Percentiles rank a stretch among this genome's conserved stretches.
These are phyloP conservation scores for Samia ricini DNA, from an alignment of 1,140 invertebrate species.

Conservation along the genomic window DNA sequence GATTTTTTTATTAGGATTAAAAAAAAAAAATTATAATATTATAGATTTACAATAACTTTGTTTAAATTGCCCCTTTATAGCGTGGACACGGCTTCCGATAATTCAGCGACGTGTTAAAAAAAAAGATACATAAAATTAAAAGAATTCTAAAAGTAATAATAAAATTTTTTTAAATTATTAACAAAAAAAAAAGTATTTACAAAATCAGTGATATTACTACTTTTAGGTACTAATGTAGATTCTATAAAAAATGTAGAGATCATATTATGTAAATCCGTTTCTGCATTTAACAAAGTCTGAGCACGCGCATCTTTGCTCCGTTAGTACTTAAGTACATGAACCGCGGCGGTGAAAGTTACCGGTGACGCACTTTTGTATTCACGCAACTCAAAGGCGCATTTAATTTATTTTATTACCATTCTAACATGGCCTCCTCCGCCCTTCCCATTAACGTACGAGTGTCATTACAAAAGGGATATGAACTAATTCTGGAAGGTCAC, in stretches of 20 bases:
- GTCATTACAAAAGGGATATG: slow-evolving; percentile 18
- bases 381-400: slow-evolving; percentile 41
- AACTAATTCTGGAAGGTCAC: slow-evolving; percentile 33
- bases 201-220: no score
- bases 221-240: no score
- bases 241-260: not conserved
- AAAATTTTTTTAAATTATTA: no score
- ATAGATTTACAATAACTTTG: no score
- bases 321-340: slow-evolving; percentile 18
- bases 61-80: no score
- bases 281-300: slow-evolving; percentile 7
- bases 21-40: no score
- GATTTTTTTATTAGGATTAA: no score
- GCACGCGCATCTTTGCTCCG: slow-evolving; percentile 24
- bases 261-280: not conserved
- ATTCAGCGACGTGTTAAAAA: no score
- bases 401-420: slow-evolving; percentile 41
- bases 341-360: slow-evolving; percentile 62
- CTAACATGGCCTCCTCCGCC: slow-evolving; percentile 28
- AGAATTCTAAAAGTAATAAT: no score
- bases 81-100: no score
- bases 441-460: slow-evolving; percentile 20
- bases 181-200: no score
- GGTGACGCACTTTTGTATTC: slow-evolving; percentile 63
- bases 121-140: no score